phyloP scores from a whole-genome alignment of 2,888 invertebrate species.

The Drosophila leonis region DNA sequence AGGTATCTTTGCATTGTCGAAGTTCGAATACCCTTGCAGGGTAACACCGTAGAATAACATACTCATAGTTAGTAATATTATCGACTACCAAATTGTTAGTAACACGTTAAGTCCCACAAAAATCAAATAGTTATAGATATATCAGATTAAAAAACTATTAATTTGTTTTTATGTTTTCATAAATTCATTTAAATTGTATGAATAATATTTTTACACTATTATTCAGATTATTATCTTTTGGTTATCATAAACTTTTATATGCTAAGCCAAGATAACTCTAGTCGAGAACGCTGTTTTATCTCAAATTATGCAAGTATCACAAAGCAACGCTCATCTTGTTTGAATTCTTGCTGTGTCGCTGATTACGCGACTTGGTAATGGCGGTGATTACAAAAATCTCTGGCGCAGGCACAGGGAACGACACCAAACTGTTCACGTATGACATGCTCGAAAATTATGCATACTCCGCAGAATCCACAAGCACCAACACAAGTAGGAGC shows the following conservation, averaged over 20 bases:
- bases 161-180: too few species aligned
- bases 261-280: background rate
- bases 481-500: constrained; percentile 20
- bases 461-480: constrained; percentile 66
- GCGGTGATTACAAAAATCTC: constrained; percentile 75
- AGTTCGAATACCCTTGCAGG: background rate
- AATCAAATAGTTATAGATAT: background rate
- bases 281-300: constrained; percentile 9
- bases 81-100: background rate
- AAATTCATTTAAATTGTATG: too few species aligned
- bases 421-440: constrained; percentile 59
- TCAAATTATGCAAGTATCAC: constrained; percentile 27
- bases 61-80: too few species aligned
- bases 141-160: background rate
- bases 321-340: constrained; percentile 47
- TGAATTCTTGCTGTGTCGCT: constrained; percentile 66
- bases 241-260: background rate
- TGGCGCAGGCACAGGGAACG: constrained; percentile 24
- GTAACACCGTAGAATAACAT: too few species aligned
- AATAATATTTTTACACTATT: background rate
- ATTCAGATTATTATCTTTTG: too few species aligned
- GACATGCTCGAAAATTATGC: constrained; percentile 76
- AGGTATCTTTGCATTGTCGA: background rate
- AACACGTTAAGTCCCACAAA: background rate
- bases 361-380: constrained; percentile 77